Evolutionary conservation across 2,797 vertebrate species (phyloP).

Genomic region (Fringilla coelebs): DNA sequence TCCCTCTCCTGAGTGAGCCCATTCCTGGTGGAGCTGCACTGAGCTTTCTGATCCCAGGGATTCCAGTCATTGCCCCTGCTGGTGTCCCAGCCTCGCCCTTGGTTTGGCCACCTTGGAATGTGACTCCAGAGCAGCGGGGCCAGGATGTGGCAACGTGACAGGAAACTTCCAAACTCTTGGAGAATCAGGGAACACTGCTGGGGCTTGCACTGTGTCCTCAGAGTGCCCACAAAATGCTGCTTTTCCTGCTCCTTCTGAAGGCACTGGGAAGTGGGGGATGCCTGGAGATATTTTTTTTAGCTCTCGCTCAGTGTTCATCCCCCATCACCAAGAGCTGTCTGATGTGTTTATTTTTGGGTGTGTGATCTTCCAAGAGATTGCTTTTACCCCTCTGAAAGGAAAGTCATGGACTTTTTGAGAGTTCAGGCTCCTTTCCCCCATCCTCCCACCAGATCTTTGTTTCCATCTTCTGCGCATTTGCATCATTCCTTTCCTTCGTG

Average conservation of each 20-base stretch:
- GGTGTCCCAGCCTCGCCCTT: background rate
- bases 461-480: background rate
- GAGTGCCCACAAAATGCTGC: background rate
- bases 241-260: background rate
- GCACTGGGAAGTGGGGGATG: background rate
- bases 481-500: background rate
- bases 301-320: background rate
- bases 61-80: background rate
- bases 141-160: background rate
- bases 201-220: background rate
- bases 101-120: background rate
- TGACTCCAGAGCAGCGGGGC: background rate
- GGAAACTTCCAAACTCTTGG: background rate
- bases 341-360: background rate
- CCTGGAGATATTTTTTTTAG: constrained; percentile 15
- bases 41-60: background rate
- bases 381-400: background rate
- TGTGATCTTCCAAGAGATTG: background rate
- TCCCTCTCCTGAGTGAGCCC: background rate
- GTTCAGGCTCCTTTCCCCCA: background rate
- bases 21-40: background rate
- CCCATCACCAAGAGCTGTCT: background rate
- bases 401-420: background rate
- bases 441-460: background rate
- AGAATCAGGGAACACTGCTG: background rate